Evolutionary conservation across 53 echinoderm and acorn worm species (phyloP), one percentile per base, ranked within the genome.

Genomic region (Luidia sarsii): DNA sequence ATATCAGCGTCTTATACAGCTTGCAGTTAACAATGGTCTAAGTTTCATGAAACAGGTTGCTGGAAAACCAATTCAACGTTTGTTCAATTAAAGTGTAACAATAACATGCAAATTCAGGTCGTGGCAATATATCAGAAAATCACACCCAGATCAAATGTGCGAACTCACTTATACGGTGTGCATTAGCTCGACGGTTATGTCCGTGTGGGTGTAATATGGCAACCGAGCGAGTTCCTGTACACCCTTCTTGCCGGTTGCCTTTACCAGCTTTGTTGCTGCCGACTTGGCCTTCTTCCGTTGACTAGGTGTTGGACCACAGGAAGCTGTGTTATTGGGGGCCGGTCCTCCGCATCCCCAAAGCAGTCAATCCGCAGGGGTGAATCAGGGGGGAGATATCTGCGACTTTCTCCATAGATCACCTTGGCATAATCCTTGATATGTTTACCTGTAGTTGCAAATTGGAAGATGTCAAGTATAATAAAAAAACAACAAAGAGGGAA

Each of bases 101-200:
- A n/a, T n/a, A n/a, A n/a, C n/a, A n/a, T n/a, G n/a, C n/a, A n/a
- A n/a, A n/a, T n/a, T n/a, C n/a, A n/a, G n/a, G n/a, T n/a, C n/a
- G n/a, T n/a, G n/a, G n/a, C n/a, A n/a, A n/a, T n/a, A n/a, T n/a
- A n/a, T n/a, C n/a, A n/a, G n/a, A n/a, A n/a, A n/a, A n/a, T 19
- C 19, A 15, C 19, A 49, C 19, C 50, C 50, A 49, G 19, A 49
- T 18, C 5, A 49, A 49, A 15, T 49, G 15, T 15, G 19, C 15
- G 2, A 49, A 49, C 19, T 32, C 62, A 79, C n/a, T 46, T 61
- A 63, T 1, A 79, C 79, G 18, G 79, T 79, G 37, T 79, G 79
- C 79, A 71, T 79, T 24, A 62, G 79, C 19, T 79, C 79, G 2
- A 79, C 79, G 39, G 79, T 61, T 2, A 79, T 48, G 1, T 79